Evolutionary conservation across 2,113 vertebrate genomes (phyloP).

Genomic region (Danio rerio): DNA sequence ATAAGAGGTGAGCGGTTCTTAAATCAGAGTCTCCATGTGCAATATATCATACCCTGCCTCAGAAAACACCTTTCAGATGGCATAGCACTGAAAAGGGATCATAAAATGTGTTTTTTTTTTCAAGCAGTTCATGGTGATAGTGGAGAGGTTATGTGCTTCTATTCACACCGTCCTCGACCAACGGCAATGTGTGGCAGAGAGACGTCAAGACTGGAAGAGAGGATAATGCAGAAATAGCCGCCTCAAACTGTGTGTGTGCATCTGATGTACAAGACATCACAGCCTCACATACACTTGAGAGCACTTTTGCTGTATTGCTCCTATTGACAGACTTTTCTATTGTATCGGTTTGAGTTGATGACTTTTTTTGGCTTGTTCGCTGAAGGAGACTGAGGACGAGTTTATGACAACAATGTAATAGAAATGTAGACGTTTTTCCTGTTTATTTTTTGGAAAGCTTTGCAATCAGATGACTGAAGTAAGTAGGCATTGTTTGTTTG

Average conservation of each 20-base stretch:
- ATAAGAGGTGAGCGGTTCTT: not conserved
- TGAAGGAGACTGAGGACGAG: too few relatives aligned
- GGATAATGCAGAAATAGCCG: slow-evolving; percentile 12
- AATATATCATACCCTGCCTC: slow-evolving; percentile 6
- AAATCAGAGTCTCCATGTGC: slow-evolving; percentile 4
- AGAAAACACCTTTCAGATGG: too few relatives aligned
- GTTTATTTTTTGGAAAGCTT: too few relatives aligned
- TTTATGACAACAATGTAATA: too few relatives aligned
- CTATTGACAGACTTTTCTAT: slow-evolving; percentile 10
- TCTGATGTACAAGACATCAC: not conserved
- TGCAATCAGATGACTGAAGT: too few relatives aligned
- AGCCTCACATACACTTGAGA: not conserved
- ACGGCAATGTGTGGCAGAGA: not conserved
- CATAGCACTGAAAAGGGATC: too few relatives aligned
- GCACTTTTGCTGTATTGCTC: not conserved
- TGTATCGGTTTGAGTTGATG: not conserved
- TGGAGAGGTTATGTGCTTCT: not conserved
- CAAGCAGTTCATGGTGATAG: not conserved
- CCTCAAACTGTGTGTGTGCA: too few relatives aligned
- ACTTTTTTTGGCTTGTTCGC: not conserved
- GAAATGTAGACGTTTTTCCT: too few relatives aligned
- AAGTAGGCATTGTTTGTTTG: too few relatives aligned
- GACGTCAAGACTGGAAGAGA: not conserved
- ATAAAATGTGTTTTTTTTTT: not conserved
- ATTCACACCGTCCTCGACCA: slow-evolving; percentile 14